phyloP scores from a whole-genome alignment of 2,113 vertebrate species.

The Beaufortia kweichowensis region DNA sequence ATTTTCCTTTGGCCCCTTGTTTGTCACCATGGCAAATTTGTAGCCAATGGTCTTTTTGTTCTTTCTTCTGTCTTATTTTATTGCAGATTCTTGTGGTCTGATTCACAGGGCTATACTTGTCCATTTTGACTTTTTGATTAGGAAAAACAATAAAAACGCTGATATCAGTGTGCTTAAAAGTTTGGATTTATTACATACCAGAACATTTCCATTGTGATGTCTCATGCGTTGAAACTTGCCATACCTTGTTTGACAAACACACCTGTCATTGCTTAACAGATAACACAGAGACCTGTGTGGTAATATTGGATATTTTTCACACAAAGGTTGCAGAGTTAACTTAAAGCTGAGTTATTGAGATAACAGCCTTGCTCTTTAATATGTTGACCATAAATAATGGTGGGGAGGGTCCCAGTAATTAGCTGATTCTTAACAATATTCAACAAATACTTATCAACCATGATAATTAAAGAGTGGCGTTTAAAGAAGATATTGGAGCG shows the following conservation, averaged over 20 bases:
- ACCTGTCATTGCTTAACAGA: not conserved
- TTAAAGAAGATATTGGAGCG: not conserved
- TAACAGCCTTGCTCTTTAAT: not conserved
- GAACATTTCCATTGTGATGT: not conserved
- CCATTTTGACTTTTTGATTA: conserved; percentile 71
- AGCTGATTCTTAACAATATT: not conserved
- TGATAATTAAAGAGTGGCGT: not conserved
- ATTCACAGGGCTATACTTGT: conserved; percentile 68
- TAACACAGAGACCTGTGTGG: not conserved
- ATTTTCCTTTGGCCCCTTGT: conserved; percentile 36
- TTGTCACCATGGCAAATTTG: conserved; percentile 66
- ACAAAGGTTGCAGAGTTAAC: not conserved
- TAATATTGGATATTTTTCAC: not conserved
- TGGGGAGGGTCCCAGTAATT: not conserved
- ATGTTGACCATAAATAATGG: not conserved
- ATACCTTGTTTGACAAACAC: not conserved
- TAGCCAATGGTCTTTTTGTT: conserved; percentile 57
- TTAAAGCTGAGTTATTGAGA: not conserved
- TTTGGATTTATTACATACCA: not conserved
- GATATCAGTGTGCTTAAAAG: conserved; percentile 28
- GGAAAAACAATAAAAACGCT: conserved; percentile 62
- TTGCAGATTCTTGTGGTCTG: conserved; percentile 65
- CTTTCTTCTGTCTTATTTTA: conserved; percentile 66
- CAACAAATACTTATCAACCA: not conserved
- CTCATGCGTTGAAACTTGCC: not conserved